Percentiles rank a stretch among this genome's conserved stretches.
Conservation (phyloP, 1,140 invertebrate genomes). For the Pentalonia nigronervosa region DNA sequence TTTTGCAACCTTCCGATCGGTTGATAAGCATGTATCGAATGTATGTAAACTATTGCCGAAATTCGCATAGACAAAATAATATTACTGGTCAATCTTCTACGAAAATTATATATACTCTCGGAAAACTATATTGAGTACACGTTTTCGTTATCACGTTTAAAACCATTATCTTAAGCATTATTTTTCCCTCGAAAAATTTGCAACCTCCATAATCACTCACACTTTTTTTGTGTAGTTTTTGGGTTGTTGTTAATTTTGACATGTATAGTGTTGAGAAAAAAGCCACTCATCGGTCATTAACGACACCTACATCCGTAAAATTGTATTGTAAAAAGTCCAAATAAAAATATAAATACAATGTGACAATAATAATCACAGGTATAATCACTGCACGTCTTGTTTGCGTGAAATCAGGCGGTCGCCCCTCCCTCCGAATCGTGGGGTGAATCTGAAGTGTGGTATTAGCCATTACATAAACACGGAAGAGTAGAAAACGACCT, state of each 20-base stretch:
- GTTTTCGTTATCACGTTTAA: neutral
- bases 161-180: neutral
- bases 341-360: neutral
- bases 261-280: too few relatives aligned
- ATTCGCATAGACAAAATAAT: neutral
- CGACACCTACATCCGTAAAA: neutral
- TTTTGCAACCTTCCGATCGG: conserved; percentile 7
- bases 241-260: neutral
- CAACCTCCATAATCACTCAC: neutral
- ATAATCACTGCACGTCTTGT: neutral
- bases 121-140: neutral
- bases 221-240: neutral
- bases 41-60: neutral
- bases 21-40: neutral
- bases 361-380: neutral
- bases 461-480: neutral
- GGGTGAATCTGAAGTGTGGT: neutral
- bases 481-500: neutral
- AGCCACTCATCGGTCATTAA: neutral
- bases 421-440: neutral
- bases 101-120: neutral
- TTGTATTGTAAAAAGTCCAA: neutral
- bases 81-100: neutral
- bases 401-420: neutral
- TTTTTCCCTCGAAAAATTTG: neutral